phyloP scores from a whole-genome alignment of 1,140 invertebrate species.

The Brachionus angularis region DNA sequence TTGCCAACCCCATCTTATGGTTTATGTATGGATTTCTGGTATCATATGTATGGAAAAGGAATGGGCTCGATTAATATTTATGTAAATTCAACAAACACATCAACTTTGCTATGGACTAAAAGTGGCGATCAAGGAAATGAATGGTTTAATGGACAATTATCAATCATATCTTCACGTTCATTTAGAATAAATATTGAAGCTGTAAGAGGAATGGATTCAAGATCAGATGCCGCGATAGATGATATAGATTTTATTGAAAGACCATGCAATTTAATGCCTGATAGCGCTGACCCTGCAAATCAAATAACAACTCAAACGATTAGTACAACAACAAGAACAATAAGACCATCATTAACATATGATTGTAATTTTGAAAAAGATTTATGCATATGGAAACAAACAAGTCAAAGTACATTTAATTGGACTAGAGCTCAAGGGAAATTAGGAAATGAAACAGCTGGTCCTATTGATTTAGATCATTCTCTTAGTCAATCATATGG shows the following conservation, averaged over 20 bases:
- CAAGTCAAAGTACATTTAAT: neutral
- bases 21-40: conserved; percentile 53
- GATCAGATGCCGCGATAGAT: conserved; percentile 53
- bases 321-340: conserved; percentile 29
- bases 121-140: conserved; percentile 42
- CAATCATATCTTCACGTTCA: neutral
- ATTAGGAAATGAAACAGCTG: neutral
- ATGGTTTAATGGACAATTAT: conserved; percentile 44
- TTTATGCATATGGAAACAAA: conserved; percentile 26
- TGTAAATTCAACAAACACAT: neutral
- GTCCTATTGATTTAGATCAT: conserved; percentile 53
- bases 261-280: conserved; percentile 49
- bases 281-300: conserved; percentile 47
- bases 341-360: conserved; percentile 41
- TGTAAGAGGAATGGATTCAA: conserved; percentile 47
- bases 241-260: conserved; percentile 51
- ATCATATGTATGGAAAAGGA: conserved; percentile 53
- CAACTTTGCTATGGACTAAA: conserved; percentile 37
- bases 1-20: conserved; percentile 25
- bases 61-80: conserved; percentile 38
- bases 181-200: conserved; percentile 50
- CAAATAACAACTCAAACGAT: conserved; percentile 44
- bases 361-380: conserved; percentile 52
- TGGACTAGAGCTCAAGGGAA: conserved; percentile 19
- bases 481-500: conserved; percentile 52